Percentiles rank a stretch among this genome's conserved stretches.
These are phyloP conservation scores for Ophion costatus DNA, from an alignment of 2,888 invertebrate species.

Conservation along the genomic window DNA sequence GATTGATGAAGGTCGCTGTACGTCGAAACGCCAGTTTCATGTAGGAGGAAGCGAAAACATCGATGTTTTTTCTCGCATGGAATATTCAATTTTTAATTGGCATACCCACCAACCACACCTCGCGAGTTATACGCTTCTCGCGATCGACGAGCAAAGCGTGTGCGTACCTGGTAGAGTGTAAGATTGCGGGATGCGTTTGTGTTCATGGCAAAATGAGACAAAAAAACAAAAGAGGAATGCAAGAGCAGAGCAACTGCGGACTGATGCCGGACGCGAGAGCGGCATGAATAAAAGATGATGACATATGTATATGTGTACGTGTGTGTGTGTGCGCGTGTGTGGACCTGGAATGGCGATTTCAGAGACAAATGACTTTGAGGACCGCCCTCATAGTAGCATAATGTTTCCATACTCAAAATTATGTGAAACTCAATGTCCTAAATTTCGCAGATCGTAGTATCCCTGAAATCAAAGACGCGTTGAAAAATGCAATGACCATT, in stretches of 20 bases:
- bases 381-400: no score
- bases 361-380: no score
- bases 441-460: no score
- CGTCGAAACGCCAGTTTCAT: no score
- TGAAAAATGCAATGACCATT: no score
- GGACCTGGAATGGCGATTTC: no score
- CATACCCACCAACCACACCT: constrained; percentile 26
- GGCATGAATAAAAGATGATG: constrained; percentile 77
- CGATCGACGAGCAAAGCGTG: background rate
- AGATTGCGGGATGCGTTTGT: constrained; percentile 8
- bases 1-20: no score
- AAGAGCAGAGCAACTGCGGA: constrained; percentile 46
- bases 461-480: no score
- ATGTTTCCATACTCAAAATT: no score
- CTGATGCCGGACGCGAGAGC: constrained; percentile 65
- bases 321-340: constrained; percentile 21
- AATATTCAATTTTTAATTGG: constrained; percentile 32
- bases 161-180: background rate
- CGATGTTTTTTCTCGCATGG: no score
- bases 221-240: constrained; percentile 42
- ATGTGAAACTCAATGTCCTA: no score
- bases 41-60: no score
- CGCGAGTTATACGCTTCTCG: constrained; percentile 23
- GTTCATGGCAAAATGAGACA: constrained; percentile 45
- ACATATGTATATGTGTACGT: constrained; percentile 44